Evolutionary conservation across 2,888 invertebrate species (phyloP).

Genomic region (Eristalis arbustorum): DNA sequence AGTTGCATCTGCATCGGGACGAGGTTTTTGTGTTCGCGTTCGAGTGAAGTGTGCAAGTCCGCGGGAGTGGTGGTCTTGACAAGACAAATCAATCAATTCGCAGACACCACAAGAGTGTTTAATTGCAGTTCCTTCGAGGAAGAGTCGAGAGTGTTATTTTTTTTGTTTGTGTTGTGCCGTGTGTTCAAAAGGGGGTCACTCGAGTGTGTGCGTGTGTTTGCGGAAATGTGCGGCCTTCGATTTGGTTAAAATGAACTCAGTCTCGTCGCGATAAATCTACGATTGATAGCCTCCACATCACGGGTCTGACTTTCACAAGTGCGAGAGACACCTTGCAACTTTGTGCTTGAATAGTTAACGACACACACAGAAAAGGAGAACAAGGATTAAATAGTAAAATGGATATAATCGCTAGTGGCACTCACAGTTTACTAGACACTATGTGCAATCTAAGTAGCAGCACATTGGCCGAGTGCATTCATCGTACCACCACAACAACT

Average conservation of each 20-base stretch:
- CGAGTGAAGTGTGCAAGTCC: neutral
- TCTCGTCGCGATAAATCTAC: constrained; percentile 38
- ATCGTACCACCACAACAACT: constrained; percentile 54
- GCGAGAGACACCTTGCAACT: constrained; percentile 10
- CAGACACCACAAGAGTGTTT: constrained; percentile 51
- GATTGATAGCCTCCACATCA: neutral
- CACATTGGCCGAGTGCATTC: constrained; percentile 67
- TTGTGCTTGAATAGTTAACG: constrained; percentile 8
- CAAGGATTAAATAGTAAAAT: constrained; percentile 9
- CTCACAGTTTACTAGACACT: constrained; percentile 52
- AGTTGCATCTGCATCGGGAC: neutral
- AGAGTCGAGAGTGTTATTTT: neutral
- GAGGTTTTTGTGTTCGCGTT: neutral
- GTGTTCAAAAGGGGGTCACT: neutral
- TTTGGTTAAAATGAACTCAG: constrained; percentile 37
- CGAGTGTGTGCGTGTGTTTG: neutral
- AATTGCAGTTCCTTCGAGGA: constrained; percentile 9
- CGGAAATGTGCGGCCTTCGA: neutral
- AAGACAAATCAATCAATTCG: constrained; percentile 69
- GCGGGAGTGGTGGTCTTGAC: constrained; percentile 41
- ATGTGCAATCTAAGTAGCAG: constrained; percentile 65
- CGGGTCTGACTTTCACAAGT: constrained; percentile 23
- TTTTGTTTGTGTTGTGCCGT: too few relatives aligned
- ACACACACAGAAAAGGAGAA: neutral
- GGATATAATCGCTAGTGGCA: constrained; percentile 51